Conservation (phyloP, 2,888 invertebrate species). For the Xylocampa areola region DNA sequence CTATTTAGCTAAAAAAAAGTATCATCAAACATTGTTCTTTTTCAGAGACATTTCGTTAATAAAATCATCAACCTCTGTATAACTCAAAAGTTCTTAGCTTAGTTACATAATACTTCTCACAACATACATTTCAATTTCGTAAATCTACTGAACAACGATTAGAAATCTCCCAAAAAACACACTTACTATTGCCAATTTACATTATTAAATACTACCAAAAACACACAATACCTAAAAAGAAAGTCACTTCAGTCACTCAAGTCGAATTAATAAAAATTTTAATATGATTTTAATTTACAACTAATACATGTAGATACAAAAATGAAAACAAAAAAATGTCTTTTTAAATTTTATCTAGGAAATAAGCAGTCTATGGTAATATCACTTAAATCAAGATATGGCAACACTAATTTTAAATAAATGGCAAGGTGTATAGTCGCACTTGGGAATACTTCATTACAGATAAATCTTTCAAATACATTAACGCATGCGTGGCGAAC, state of each 20-base stretch:
- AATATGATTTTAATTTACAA: constrained; percentile 36
- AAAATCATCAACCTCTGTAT: constrained; percentile 5
- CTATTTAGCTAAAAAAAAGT: constrained; percentile 8
- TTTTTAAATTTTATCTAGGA: constrained; percentile 63
- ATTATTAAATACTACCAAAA: constrained; percentile 38
- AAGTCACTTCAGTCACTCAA: constrained; percentile 35
- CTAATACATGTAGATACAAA: constrained; percentile 43
- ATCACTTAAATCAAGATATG: constrained; percentile 75
- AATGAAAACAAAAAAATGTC: constrained; percentile 60
- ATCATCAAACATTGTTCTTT: not conserved
- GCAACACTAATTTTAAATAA: constrained; percentile 58
- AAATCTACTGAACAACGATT: constrained; percentile 36
- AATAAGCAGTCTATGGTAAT: constrained; percentile 78
- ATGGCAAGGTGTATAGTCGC: constrained; percentile 53
- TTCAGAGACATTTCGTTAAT: constrained; percentile 2
- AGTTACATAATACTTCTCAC: constrained; percentile 22
- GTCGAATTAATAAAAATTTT: constrained; percentile 34
- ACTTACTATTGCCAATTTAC: constrained; percentile 48
- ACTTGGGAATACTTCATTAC: not conserved
- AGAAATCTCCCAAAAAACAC: constrained; percentile 41
- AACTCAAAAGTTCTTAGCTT: constrained; percentile 21
- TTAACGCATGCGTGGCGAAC: no score
- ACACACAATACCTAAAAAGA: constrained; percentile 3
- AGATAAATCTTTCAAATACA: no score
- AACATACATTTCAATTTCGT: constrained; percentile 41